phyloP scores from a whole-genome alignment of 2,888 invertebrate species.

The Cantharis flavilabris region DNA sequence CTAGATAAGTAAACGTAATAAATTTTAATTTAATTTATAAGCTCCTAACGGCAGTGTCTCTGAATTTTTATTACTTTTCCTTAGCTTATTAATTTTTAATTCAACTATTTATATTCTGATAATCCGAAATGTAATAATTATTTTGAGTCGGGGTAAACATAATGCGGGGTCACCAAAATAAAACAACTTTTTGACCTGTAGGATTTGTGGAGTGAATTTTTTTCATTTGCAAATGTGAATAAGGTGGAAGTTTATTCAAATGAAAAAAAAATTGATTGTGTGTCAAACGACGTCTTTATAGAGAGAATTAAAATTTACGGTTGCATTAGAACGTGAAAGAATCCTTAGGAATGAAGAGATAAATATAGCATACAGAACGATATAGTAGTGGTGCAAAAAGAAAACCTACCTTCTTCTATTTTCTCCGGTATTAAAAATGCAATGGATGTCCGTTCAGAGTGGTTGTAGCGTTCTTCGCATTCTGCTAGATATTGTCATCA shows the following conservation, averaged over 20 bases:
- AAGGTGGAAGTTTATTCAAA: not conserved
- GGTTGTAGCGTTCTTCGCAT: slow-evolving; percentile 36
- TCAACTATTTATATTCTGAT: too few relatives aligned
- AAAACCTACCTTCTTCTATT: slow-evolving; percentile 21
- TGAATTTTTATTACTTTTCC: too few relatives aligned
- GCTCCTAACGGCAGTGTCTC: too few relatives aligned
- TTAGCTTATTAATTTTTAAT: too few relatives aligned
- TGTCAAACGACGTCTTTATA: not conserved
- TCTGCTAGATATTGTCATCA: slow-evolving; percentile 46
- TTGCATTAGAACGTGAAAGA: slow-evolving; percentile 24
- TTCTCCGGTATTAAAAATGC: slow-evolving; percentile 38
- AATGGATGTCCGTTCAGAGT: slow-evolving; percentile 37
- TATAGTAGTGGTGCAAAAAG: slow-evolving; percentile 19
- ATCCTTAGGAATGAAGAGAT: slow-evolving; percentile 18
- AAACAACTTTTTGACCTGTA: not conserved
- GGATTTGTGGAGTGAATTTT: not conserved
- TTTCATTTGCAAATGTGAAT: not conserved
- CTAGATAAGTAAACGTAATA: too few relatives aligned
- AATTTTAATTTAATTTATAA: too few relatives aligned
- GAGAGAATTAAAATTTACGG: slow-evolving; percentile 27
- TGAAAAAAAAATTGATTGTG: not conserved
- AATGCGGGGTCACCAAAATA: not conserved
- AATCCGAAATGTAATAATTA: too few relatives aligned
- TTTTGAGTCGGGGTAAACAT: too few relatives aligned
- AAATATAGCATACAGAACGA: slow-evolving; percentile 21